Evolutionary conservation across 2,888 invertebrate species (phyloP).

Genomic region (Seira sanloemensis): DNA sequence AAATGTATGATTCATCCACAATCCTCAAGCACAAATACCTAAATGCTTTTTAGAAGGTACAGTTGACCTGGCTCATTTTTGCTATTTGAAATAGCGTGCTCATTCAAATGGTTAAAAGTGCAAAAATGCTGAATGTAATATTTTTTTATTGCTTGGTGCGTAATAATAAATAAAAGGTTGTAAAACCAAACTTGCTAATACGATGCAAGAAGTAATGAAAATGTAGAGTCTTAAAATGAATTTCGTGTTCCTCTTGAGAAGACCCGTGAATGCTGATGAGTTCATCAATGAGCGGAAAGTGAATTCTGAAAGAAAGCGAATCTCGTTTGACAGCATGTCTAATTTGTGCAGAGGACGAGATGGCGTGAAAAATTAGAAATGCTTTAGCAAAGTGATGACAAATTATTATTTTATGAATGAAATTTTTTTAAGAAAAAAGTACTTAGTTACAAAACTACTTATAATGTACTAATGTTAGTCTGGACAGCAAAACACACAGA

Average conservation of each 20-base stretch:
- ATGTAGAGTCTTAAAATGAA: not conserved
- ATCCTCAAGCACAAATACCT: not conserved
- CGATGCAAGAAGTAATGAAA: not conserved
- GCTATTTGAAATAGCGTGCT: no score
- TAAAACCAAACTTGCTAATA: not conserved
- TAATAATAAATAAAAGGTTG: not conserved
- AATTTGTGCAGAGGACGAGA: not conserved
- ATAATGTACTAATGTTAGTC: no score
- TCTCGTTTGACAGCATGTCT: not conserved
- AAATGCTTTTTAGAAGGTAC: not conserved
- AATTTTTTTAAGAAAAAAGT: not conserved
- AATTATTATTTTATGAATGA: not conserved
- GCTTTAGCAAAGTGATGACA: not conserved
- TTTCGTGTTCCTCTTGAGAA: not conserved
- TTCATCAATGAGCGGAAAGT: not conserved
- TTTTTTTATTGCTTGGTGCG: not conserved
- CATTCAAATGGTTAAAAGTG: no score
- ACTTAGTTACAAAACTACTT: not conserved
- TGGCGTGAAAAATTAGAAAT: not conserved
- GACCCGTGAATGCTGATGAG: not conserved
- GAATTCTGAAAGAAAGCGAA: not conserved
- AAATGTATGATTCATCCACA: not conserved
- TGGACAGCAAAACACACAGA: no score
- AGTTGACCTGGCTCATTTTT: not conserved
- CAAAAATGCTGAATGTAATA: no score